A percentile compares a stretch with the other conserved stretches of the same genome.
Evolutionary conservation across 2,888 invertebrate genomes (phyloP).

Genomic region (Callyntrura sp.): DNA sequence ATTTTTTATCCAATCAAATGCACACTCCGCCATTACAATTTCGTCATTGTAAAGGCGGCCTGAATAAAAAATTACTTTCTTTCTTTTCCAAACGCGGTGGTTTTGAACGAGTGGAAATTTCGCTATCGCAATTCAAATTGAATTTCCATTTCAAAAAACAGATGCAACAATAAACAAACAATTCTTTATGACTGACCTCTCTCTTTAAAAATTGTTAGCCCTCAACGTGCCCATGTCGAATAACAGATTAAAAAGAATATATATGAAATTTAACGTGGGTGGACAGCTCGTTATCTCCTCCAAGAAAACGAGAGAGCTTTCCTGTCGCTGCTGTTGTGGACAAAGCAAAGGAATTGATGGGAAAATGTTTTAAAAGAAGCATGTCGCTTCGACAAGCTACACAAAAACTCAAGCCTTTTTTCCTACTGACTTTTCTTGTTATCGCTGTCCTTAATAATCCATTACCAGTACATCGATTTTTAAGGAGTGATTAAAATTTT

Average conservation of each 20-base stretch:
- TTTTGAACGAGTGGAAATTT: not conserved
- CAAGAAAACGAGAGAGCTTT: too few species aligned
- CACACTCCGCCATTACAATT: too few species aligned
- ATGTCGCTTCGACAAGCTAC: slow-evolving; percentile 46
- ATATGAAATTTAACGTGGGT: slow-evolving; percentile 25
- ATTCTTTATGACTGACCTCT: too few species aligned
- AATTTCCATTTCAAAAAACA: slow-evolving; percentile 11
- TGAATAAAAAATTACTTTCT: not conserved
- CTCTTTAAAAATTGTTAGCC: not conserved
- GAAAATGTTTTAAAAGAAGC: too few species aligned
- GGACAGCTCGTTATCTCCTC: slow-evolving; percentile 33
- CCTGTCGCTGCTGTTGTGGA: too few species aligned
- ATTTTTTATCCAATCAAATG: too few species aligned
- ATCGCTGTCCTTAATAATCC: slow-evolving; percentile 30
- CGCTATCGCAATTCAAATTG: slow-evolving; percentile 42
- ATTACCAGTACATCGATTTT: not conserved
- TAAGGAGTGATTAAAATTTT: too few species aligned
- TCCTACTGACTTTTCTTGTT: not conserved
- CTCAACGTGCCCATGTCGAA: not conserved
- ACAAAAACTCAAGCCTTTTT: slow-evolving; percentile 11
- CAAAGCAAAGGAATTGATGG: too few species aligned
- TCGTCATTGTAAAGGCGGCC: too few species aligned
- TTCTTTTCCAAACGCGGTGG: not conserved
- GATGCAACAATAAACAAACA: too few species aligned
- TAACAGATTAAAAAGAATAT: too few species aligned